phyloP scores from a whole-genome alignment of 2,113 vertebrate species.

The Maccullochella peelii region DNA sequence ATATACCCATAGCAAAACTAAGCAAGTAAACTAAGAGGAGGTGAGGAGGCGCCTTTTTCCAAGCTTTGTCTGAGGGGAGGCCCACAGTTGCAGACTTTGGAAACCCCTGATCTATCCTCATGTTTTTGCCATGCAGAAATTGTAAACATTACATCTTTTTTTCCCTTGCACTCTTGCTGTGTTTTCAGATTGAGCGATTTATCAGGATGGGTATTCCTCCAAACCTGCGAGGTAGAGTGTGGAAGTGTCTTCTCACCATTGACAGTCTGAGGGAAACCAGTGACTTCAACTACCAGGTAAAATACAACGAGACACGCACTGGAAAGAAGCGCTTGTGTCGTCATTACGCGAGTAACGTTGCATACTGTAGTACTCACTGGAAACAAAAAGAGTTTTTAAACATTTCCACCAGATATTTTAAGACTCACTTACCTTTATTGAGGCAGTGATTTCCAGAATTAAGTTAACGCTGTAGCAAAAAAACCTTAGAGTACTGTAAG shows the following conservation, averaged over 20 bases:
- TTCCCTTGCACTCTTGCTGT: background rate
- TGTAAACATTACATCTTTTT: background rate
- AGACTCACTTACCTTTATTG: background rate
- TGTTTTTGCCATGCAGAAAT: background rate
- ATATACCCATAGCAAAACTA: too few species aligned
- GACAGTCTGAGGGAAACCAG: slow-evolving; percentile 64
- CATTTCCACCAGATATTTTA: background rate
- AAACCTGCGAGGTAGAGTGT: slow-evolving; percentile 75
- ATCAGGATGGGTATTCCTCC: slow-evolving; percentile 82
- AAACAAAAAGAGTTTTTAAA: background rate
- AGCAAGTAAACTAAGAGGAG: too few species aligned
- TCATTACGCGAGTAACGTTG: background rate
- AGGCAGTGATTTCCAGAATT: background rate
- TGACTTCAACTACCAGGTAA: slow-evolving; percentile 82
- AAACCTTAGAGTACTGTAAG: too few species aligned
- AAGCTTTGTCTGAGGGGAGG: too few species aligned
- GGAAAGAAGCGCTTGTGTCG: background rate
- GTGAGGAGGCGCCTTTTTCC: too few species aligned
- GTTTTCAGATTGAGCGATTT: slow-evolving; percentile 80
- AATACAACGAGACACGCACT: background rate
- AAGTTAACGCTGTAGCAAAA: background rate
- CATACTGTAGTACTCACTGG: background rate
- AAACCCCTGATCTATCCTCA: background rate
- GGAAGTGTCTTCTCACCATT: slow-evolving; percentile 79
- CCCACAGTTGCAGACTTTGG: too few species aligned